Evolutionary conservation across 2,888 invertebrate genomes (phyloP), one percentile per base, ranked within the genome.

Genomic region (Neria commutata): DNA sequence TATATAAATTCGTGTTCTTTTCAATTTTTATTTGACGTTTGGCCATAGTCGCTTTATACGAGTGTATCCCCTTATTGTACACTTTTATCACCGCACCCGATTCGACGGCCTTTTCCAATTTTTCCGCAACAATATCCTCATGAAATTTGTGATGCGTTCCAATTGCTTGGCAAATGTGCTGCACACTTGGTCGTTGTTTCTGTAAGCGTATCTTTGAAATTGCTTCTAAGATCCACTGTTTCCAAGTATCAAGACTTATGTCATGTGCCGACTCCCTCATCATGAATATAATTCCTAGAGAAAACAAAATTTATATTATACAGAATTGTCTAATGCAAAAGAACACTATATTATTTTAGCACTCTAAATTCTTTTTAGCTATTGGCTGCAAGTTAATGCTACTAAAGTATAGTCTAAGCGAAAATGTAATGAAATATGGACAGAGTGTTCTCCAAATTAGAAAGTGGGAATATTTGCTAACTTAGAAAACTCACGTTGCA

Each of bases 151-250:
- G 95, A 81, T 92, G 92, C 78, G 94, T 94, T 58, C 94, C 87
- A 73, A 96, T 93, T 5, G 95, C 94, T 82, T 94, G 92, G 82
- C 93, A 93, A 79, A 96, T 95, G 71, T 96, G 85, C 80, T 96
- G 95, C 65, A 94, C 90, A 80, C 93, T 95, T 56, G 96, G 96
- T 71, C 96, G 86, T 83, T 97, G 97, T 81, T 97, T 96, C 83
- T 97, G 96, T 57, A 91, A 91, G 73, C 95, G 91, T 71, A 97
- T 94, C 85, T 96, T 96, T 71, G 91, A 87, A 77, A 97, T 95
- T 69, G 96, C 95, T 77, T 93, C 92, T 75, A 94, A 85, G 81
- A 94, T 91, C 94, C 94, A 94, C 83, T 89, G 86, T 83, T 89
- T 88, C 93, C 93, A 93, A 79, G 89, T 88, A 70, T 86, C 85